phyloP scores from a whole-genome alignment of 2,888 invertebrate species.

The Tillus elongatus region DNA sequence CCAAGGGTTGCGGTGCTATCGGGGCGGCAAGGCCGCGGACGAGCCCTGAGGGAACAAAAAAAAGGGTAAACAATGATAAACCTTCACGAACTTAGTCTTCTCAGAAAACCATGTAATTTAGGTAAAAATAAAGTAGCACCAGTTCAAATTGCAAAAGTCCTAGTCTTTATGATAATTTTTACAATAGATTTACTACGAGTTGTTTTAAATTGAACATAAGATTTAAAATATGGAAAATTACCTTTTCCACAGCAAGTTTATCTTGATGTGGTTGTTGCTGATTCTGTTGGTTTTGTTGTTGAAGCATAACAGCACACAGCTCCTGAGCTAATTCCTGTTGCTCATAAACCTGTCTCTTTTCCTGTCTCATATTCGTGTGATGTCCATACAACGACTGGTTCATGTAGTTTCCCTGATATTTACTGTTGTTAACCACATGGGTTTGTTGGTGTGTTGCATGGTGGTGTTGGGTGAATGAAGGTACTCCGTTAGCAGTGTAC shows the following conservation, averaged over 20 bases:
- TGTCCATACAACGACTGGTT: constrained; percentile 30
- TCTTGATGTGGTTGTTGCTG: neutral
- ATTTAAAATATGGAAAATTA: no score
- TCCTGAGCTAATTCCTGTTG: constrained; percentile 37
- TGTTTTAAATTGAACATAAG: no score
- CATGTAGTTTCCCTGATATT: constrained; percentile 32
- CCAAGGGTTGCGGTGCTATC: no score
- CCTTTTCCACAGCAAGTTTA: constrained; percentile 4
- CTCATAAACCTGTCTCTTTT: constrained; percentile 34
- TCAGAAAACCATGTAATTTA: no score
- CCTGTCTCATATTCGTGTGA: constrained; percentile 31
- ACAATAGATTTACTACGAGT: no score
- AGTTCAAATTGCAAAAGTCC: no score
- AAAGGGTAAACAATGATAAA: no score
- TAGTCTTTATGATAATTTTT: no score
- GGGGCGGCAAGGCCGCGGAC: no score
- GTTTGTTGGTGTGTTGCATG: constrained; percentile 34
- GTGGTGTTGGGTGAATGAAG: constrained; percentile 42
- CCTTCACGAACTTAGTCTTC: no score
- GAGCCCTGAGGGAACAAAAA: no score
- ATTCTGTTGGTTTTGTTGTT: constrained; percentile 29
- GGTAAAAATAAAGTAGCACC: no score
- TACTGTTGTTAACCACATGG: constrained; percentile 28
- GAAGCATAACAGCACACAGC: constrained; percentile 35
- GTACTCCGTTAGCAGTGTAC: constrained; percentile 43